A percentile compares a stretch with the other conserved stretches of the same genome.
Evolutionary conservation across 1,140 invertebrate species (phyloP).

Genomic region (Rhopalosiphum maidis): DNA sequence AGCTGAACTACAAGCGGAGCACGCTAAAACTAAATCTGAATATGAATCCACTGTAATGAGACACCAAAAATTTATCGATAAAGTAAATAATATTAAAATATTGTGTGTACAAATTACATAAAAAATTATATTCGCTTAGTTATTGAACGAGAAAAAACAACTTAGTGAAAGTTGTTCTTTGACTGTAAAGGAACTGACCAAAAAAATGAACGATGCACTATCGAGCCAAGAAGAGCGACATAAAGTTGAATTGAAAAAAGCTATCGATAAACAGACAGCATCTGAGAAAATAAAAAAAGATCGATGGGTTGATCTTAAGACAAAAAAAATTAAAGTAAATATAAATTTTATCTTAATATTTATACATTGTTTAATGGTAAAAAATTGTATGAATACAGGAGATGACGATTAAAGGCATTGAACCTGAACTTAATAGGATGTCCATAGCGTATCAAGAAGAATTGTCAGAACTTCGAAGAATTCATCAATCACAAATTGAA

Average conservation of each 20-base stretch:
- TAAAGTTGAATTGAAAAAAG: slow-evolving; percentile 69
- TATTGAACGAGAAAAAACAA: slow-evolving; percentile 72
- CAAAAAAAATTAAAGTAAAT: slow-evolving; percentile 73
- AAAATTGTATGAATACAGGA: slow-evolving; percentile 64
- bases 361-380: neutral
- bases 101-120: slow-evolving; percentile 56
- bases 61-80: slow-evolving; percentile 76
- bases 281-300: slow-evolving; percentile 73
- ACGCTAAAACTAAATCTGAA: slow-evolving; percentile 71
- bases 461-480: slow-evolving; percentile 67
- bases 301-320: slow-evolving; percentile 74
- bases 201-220: slow-evolving; percentile 66
- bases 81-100: slow-evolving; percentile 60
- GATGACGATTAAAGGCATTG: slow-evolving; percentile 76
- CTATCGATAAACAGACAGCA: slow-evolving; percentile 71
- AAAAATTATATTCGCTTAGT: slow-evolving; percentile 59
- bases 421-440: slow-evolving; percentile 74
- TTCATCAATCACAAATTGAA: slow-evolving; percentile 69
- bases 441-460: slow-evolving; percentile 70
- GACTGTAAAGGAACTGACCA: slow-evolving; percentile 67
- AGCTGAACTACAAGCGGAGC: slow-evolving; percentile 61
- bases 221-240: slow-evolving; percentile 71
- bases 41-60: slow-evolving; percentile 70
- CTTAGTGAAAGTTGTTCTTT: slow-evolving; percentile 73
- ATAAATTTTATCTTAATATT: neutral